Evolutionary conservation across 2,888 invertebrate genomes (phyloP), one percentile per base, ranked within the genome.

Genomic region (Silvanus unidentatus): DNA sequence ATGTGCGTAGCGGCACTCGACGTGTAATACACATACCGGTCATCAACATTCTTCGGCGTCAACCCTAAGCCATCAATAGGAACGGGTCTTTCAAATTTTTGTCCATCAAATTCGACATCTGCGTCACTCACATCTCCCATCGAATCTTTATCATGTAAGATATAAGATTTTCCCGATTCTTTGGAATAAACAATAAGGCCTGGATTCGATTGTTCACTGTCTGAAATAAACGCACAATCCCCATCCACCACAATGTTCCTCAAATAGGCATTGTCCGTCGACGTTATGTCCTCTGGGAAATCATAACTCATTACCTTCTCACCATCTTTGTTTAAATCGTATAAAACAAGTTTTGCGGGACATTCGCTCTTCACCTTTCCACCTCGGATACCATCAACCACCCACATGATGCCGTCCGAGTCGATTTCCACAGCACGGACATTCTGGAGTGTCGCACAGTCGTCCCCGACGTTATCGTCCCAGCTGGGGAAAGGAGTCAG

Each of bases 361-460:
- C 85, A 86, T 48, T 32, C n/a, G 8, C 8, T 22, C 4, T 72
- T 61, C 6, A 79, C 79, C 14, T 78, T 78, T 9, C n/a, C 14
- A 1, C 80, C 73, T 42, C 82, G 72, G 0, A 84, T 84, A 42
- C 81, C 80, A 53, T 84, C 84, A 36, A 82, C 70, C n/a, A 78
- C 75, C 77, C 81, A 83, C 80, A 86, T 79, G 2, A 83, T 69
- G 6, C 84, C 84, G 34, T 39, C 76, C 2, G 77, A 76, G 65
- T 86, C 86, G 44, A 86, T 80, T 62, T 86, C 86, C 63, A 86
- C 74, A 52, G 81, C 81, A 63, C 84, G 83, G 14, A 86, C 82
- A 58, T 80, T 82, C 63, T 86, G 86, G 41, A 87, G 72, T 1
- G 81, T 78, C 6, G 69, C 65, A 66, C 86, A 86, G 41, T 82